Conservation (phyloP, 2,888 invertebrate species). For the Ethmia dodecea region DNA sequence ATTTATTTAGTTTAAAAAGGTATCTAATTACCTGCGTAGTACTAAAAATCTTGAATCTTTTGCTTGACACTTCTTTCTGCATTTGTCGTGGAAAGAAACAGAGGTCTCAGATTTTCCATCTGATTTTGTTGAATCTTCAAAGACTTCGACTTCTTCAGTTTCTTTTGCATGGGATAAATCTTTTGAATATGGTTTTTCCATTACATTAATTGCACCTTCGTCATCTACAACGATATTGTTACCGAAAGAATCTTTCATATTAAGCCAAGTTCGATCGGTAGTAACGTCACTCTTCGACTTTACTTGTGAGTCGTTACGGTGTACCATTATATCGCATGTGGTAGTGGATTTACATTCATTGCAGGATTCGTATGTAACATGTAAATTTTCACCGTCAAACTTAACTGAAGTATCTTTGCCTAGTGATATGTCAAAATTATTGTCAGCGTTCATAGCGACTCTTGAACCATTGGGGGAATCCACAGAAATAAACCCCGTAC, state of each 20-base stretch:
- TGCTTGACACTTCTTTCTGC: slow-evolving; percentile 45
- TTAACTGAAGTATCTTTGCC: slow-evolving; percentile 45
- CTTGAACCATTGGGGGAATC: slow-evolving; percentile 52
- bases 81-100: slow-evolving; percentile 38
- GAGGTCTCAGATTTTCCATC: slow-evolving; percentile 37
- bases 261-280: slow-evolving; percentile 44
- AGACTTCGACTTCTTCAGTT: slow-evolving; percentile 15
- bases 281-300: slow-evolving; percentile 15
- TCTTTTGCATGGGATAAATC: slow-evolving; percentile 26
- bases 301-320: slow-evolving; percentile 25
- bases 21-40: slow-evolving; percentile 42
- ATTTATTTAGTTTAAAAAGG: too few relatives aligned
- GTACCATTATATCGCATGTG: slow-evolving; percentile 45
- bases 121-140: slow-evolving; percentile 17
- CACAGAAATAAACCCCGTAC: slow-evolving; percentile 39
- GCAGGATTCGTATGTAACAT: slow-evolving; percentile 50
- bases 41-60: slow-evolving; percentile 52
- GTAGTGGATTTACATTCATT: slow-evolving; percentile 44
- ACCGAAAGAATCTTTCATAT: slow-evolving; percentile 54
- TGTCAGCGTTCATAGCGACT: slow-evolving; percentile 36
- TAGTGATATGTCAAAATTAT: slow-evolving; percentile 46
- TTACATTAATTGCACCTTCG: slow-evolving; percentile 46
- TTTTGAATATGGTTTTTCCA: slow-evolving; percentile 31
- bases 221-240: slow-evolving; percentile 48
- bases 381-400: slow-evolving; percentile 49